Conservation (phyloP, 1,140 invertebrate species). For the Hydropsyche tenuis region DNA sequence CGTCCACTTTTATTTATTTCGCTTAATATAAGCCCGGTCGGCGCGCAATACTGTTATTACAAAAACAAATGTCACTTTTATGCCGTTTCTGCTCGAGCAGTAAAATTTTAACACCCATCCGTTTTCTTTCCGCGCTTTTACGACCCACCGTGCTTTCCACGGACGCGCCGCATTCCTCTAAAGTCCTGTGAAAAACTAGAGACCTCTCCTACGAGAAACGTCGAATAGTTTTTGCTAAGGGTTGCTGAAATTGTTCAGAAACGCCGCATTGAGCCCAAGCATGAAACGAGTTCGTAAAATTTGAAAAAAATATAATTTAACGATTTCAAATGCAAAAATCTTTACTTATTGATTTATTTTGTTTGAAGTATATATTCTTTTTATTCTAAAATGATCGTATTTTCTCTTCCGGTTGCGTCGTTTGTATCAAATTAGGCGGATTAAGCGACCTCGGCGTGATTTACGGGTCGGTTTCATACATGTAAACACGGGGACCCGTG, state of each 20-base stretch:
- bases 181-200: no score
- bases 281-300: no score
- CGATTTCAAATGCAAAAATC: no score
- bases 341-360: no score
- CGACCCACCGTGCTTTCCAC: background rate
- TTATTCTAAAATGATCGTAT: background rate
- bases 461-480: background rate
- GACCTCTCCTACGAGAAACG: no score
- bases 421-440: conserved; percentile 29
- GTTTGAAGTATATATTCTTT: no score
- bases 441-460: conserved; percentile 16
- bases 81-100: conserved; percentile 8
- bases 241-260: no score
- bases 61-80: conserved; percentile 29
- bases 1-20: conserved; percentile 5
- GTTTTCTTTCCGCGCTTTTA: conserved; percentile 24
- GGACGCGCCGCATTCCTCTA: background rate
- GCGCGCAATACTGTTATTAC: conserved; percentile 20
- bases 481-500: conserved; percentile 16
- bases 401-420: background rate
- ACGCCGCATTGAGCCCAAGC: no score
- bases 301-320: no score
- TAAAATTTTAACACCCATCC: conserved; percentile 29
- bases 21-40: conserved; percentile 11
- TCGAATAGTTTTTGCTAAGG: no score